Evolutionary conservation across 2,113 vertebrate species (phyloP).

Genomic region (Chroicocephalus ridibundus): DNA sequence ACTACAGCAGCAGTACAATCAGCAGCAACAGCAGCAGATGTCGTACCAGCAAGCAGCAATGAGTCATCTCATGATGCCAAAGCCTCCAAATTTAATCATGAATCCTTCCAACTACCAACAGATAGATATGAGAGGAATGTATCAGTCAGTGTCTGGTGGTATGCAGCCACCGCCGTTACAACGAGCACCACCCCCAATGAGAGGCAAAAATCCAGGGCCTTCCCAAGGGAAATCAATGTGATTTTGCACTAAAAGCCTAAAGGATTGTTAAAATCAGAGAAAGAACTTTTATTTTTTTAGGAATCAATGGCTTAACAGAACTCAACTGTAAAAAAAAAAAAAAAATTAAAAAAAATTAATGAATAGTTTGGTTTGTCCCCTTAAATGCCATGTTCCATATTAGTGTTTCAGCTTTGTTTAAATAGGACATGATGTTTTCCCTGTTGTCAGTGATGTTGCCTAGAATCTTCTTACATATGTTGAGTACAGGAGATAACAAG

Average conservation of each 20-base stretch:
- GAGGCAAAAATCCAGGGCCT: constrained; percentile 91
- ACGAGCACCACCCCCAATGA: constrained; percentile 81
- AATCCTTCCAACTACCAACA: constrained; percentile 82
- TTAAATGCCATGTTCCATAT: constrained; percentile 73
- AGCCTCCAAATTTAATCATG: constrained; percentile 79
- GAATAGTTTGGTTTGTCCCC: constrained; percentile 74
- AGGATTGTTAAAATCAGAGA: constrained; percentile 80
- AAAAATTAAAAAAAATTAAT: not conserved
- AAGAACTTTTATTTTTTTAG: constrained; percentile 83
- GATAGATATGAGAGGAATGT: constrained; percentile 94
- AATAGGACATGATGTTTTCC: constrained; percentile 64
- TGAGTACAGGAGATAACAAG: constrained; percentile 82
- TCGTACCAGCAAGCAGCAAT: constrained; percentile 85
- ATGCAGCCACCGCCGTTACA: constrained; percentile 84
- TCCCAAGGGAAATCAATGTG: constrained; percentile 91
- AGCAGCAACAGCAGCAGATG: constrained; percentile 88
- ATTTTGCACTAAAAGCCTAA: constrained; percentile 82
- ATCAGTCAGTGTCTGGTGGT: constrained; percentile 84
- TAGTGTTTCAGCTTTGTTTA: constrained; percentile 72
- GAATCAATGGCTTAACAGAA: constrained; percentile 84
- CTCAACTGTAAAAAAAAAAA: constrained; percentile 76
- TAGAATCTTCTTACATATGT: constrained; percentile 80
- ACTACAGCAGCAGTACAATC: constrained; percentile 89
- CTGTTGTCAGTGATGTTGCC: constrained; percentile 76
- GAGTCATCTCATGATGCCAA: constrained; percentile 83